Evolutionary conservation across 2,797 vertebrate genomes (phyloP).

Genomic region (Phalanger gymnotis): DNA sequence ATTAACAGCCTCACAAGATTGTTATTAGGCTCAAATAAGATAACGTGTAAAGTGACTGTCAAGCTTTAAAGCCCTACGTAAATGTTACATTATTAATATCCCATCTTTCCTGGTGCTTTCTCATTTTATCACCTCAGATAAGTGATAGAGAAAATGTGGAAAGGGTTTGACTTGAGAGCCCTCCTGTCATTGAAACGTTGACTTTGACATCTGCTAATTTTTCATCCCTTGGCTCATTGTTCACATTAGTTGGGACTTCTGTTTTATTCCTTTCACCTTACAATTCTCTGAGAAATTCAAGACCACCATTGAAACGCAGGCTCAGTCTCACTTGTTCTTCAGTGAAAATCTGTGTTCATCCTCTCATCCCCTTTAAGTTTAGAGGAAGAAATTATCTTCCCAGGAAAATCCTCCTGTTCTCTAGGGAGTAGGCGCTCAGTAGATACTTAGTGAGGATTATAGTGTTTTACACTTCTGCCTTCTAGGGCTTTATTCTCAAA

Average conservation of each 20-base stretch:
- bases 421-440: neutral
- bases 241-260: neutral
- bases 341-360: neutral
- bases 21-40: too few relatives aligned
- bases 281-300: neutral
- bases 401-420: neutral
- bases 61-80: too few relatives aligned
- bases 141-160: too few relatives aligned
- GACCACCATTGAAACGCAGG: too few relatives aligned
- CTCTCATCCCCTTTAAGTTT: neutral
- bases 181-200: too few relatives aligned
- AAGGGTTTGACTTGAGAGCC: too few relatives aligned
- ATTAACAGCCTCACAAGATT: too few relatives aligned
- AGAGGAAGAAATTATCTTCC: neutral
- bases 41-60: too few relatives aligned
- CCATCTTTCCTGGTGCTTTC: too few relatives aligned
- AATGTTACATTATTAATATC: too few relatives aligned
- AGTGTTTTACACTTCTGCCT: neutral
- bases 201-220: neutral
- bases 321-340: neutral
- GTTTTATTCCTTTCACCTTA: neutral
- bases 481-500: neutral
- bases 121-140: too few relatives aligned
- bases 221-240: neutral
- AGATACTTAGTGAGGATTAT: neutral